Conservation (phyloP, 2,113 vertebrate genomes). For the Callorhinus ursinus region DNA sequence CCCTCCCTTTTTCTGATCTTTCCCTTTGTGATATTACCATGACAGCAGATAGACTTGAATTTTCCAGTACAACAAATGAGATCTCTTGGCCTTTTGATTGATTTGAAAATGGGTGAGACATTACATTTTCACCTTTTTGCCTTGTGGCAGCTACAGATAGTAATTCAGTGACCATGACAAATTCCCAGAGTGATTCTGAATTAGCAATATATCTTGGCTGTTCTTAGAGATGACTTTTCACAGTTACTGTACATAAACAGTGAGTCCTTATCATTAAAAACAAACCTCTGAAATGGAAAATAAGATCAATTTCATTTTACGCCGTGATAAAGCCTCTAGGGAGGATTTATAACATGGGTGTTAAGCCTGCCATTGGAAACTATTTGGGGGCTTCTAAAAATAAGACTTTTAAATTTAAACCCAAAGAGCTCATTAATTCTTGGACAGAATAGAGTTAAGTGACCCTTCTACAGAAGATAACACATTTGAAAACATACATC, state of each 20-base stretch:
- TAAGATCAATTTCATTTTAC: not conserved
- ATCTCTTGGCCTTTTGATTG: constrained; percentile 7
- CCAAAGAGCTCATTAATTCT: constrained; percentile 15
- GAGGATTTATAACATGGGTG: not conserved
- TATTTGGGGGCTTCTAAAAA: constrained; percentile 12
- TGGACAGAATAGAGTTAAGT: not conserved
- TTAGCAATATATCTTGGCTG: not conserved
- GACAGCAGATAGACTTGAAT: not conserved
- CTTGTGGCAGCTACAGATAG: not conserved
- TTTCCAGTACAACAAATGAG: constrained; percentile 31
- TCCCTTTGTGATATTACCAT: not conserved
- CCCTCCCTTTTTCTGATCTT: not conserved
- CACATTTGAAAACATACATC: not conserved
- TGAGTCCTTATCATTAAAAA: not conserved
- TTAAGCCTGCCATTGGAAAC: not conserved
- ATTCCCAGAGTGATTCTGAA: not conserved
- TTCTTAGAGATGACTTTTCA: not conserved
- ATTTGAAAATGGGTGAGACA: constrained; percentile 30
- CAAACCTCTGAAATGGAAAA: not conserved
- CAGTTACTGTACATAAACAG: not conserved
- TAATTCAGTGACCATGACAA: not conserved
- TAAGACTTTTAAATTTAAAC: constrained; percentile 12
- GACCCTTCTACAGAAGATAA: not conserved
- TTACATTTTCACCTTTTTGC: constrained; percentile 22
- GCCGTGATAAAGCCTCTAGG: not conserved